Percentiles rank a stretch among this genome's conserved stretches.
phyloP scores from a whole-genome alignment of 1,140 invertebrate genomes.

The Lepidotrigona ventralis region DNA sequence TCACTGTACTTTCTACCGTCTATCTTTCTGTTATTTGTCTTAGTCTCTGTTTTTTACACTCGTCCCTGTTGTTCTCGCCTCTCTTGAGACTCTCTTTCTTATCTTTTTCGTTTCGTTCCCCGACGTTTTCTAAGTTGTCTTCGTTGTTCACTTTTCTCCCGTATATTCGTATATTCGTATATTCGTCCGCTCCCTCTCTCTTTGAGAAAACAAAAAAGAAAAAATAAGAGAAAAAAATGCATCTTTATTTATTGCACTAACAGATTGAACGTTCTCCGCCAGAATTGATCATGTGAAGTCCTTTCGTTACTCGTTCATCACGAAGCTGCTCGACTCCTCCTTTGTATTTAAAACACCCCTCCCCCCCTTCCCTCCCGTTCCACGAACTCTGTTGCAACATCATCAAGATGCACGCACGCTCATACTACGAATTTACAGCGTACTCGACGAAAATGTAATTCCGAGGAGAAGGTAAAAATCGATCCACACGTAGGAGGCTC shows the following conservation, averaged over 20 bases:
- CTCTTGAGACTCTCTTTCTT: background rate
- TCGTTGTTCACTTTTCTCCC: background rate
- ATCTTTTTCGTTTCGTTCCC: background rate
- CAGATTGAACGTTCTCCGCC: conserved; percentile 52
- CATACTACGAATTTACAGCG: conserved; percentile 31
- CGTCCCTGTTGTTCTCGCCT: background rate
- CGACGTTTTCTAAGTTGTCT: background rate
- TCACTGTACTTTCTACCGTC: background rate
- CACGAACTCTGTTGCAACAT: conserved; percentile 18
- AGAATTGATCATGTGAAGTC: conserved; percentile 21
- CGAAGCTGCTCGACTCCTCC: background rate
- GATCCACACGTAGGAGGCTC: conserved; percentile 25
- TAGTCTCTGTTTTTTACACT: no score
- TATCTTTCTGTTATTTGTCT: background rate
- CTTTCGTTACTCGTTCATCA: conserved; percentile 6
- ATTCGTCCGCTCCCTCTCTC: background rate
- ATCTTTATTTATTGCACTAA: conserved; percentile 67
- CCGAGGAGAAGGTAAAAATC: conserved; percentile 43
- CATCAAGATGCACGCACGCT: conserved; percentile 38
- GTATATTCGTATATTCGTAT: background rate
- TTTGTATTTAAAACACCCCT: conserved; percentile 3
- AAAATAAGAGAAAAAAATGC: conserved; percentile 48
- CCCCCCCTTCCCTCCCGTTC: background rate
- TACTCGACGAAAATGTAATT: conserved; percentile 12
- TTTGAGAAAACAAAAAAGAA: background rate